Base-by-base conservation (phyloP, 2,797 vertebrate genomes). In the Mycteria americana region DNA sequence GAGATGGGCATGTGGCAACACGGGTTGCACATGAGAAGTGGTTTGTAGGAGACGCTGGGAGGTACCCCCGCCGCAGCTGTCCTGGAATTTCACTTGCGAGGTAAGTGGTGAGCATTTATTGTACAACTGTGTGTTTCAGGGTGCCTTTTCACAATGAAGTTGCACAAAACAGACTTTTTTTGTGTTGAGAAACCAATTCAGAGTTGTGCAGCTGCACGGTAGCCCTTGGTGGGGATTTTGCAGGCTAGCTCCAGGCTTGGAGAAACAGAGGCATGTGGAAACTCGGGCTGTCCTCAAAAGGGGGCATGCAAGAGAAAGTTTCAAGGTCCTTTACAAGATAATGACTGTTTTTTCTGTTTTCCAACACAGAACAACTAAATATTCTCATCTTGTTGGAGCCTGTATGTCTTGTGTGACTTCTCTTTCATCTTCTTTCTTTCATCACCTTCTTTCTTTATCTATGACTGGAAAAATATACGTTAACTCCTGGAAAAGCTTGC, bases 401-500 rank as follows among this genome's bases (percentile, higher is more conserved):
- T 15, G 9, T 78, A 13, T n/a, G 27, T 73, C 45, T 83, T 43
- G 17, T 64, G 23, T 92, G 69, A 57, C 25, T 92, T 86, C 51
- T 84, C 69, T 86, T 94, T 89, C 57, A 83, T 67, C 85, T 81
- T 88, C 65, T 88, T 79, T 89, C 83, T 89, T 89, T 95, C 51
- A 85, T 57, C 50, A 37, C 41, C 15, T 68, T 54, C 35, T 80
- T 88, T 93, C 67, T 90, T 96, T 94, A 92, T 62, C 63, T 74
- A 28, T 39, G n/a, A 60, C 60, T 93, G 48, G 24, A 77, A 93
- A 83, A 88, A 77, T 62, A 35, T 28, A 77, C 2, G 7, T 81
- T 82, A 65, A 85, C 91, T 95, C 83, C 31, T 69, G 48, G 76
- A 65, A 94, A 88, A 86, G 16, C n/a, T 84, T 90, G 63, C 70